Evolutionary conservation across 23 tunicate genomes (phyloP).

Genomic region (Styela clava): DNA sequence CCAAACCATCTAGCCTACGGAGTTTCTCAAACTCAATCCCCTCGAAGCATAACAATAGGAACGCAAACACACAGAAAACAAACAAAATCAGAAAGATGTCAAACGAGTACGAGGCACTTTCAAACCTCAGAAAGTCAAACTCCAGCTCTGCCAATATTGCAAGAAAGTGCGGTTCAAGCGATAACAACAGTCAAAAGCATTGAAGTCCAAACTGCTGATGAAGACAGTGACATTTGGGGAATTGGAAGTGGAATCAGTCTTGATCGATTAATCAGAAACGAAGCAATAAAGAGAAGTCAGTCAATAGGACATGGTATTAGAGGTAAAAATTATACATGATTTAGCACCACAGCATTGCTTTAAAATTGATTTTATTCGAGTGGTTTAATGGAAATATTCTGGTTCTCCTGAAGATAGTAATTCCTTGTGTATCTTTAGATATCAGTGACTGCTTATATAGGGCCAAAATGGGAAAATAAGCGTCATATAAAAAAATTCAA

Average conservation of each 20-base stretch:
- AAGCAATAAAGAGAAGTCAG: slow-evolving; percentile 47
- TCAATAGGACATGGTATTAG: slow-evolving; percentile 25
- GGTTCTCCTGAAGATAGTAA: no score
- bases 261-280: slow-evolving; percentile 45
- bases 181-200: neutral
- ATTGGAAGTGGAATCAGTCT: slow-evolving; percentile 33
- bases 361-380: no score
- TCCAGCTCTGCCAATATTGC: neutral
- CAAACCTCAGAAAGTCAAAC: slow-evolving; percentile 3
- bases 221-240: neutral
- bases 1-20: neutral
- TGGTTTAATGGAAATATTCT: no score
- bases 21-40: slow-evolving; percentile 5
- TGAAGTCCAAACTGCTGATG: slow-evolving; percentile 21
- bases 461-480: no score
- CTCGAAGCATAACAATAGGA: neutral
- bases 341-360: no score
- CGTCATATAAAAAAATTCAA: no score
- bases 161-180: slow-evolving; percentile 15
- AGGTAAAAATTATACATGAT: neutral
- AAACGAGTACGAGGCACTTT: neutral
- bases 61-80: neutral
- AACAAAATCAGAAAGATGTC: neutral
- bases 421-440: no score
- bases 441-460: no score